phyloP scores from a whole-genome alignment of 2,113 vertebrate genomes.

The Polypterus bichir region DNA sequence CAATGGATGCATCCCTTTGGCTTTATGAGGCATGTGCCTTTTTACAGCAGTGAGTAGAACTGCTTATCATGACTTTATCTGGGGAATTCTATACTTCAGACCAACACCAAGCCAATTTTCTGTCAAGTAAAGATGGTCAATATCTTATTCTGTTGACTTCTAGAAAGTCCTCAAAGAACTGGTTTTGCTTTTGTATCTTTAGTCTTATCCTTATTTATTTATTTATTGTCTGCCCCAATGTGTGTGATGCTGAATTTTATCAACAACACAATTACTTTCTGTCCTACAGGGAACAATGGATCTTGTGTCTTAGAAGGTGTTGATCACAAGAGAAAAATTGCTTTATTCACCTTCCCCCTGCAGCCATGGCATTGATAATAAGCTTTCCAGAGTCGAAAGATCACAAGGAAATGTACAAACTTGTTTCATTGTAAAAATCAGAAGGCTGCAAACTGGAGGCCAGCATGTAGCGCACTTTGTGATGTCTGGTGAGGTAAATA shows the following conservation, averaged over 20 bases:
- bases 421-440: slow-evolving; percentile 22
- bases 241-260: not conserved
- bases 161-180: too few species aligned
- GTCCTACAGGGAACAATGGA: not conserved
- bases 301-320: not conserved
- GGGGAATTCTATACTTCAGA: too few species aligned
- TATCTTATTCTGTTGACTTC: slow-evolving; percentile 10
- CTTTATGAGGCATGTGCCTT: too few species aligned
- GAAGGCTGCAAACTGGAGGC: slow-evolving; percentile 1
- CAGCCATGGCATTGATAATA: slow-evolving; percentile 9
- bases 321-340: not conserved
- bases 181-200: too few species aligned
- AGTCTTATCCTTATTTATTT: too few species aligned
- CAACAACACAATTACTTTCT: not conserved
- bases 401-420: slow-evolving; percentile 22
- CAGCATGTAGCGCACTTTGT: too few species aligned
- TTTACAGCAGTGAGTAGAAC: too few species aligned
- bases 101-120: not conserved
- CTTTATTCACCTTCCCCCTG: not conserved
- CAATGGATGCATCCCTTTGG: too few species aligned
- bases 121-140: slow-evolving; percentile 28
- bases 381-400: slow-evolving; percentile 15
- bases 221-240: too few species aligned
- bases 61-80: too few species aligned
- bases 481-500: too few species aligned